phyloP scores from a whole-genome alignment of 2,797 vertebrate species.

The Microctenopoma lineatum region DNA sequence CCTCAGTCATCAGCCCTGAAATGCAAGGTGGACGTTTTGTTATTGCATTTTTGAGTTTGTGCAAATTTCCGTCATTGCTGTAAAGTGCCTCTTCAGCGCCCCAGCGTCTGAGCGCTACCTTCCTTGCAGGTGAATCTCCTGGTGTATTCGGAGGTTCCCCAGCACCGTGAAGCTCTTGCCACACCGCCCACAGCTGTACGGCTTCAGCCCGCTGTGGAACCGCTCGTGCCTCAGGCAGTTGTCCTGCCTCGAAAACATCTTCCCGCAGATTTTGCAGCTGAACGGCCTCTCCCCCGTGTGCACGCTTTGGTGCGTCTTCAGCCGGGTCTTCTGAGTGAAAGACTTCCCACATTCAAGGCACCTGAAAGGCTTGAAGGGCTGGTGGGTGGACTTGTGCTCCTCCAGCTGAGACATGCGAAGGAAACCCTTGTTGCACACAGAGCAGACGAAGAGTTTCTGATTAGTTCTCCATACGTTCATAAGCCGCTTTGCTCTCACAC shows the following conservation, averaged over 20 bases:
- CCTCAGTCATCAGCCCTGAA: background rate
- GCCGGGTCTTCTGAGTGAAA: constrained; percentile 81
- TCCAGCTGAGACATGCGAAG: constrained; percentile 64
- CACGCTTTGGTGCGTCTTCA: constrained; percentile 81
- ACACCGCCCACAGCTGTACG: constrained; percentile 69
- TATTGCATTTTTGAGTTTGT: background rate
- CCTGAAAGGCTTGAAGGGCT: constrained; percentile 69
- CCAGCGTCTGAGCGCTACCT: constrained; percentile 14
- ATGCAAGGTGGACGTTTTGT: background rate
- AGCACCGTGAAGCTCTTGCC: constrained; percentile 72
- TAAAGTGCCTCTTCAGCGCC: background rate
- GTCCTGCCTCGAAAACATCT: constrained; percentile 80
- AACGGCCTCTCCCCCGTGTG: constrained; percentile 81
- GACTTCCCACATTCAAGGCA: constrained; percentile 82
- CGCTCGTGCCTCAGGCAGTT: constrained; percentile 80
- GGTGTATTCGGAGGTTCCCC: constrained; percentile 73
- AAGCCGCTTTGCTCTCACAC: constrained; percentile 24
- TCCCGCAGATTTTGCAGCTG: constrained; percentile 76
- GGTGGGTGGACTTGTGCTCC: constrained; percentile 65
- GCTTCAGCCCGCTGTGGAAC: constrained; percentile 77
- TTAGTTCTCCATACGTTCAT: constrained; percentile 47
- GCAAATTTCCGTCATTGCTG: background rate
- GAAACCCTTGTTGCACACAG: constrained; percentile 67
- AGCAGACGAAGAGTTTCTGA: constrained; percentile 64
- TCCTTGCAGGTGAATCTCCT: constrained; percentile 65